Base-by-base conservation (phyloP, 2,888 invertebrate genomes). In the Drosophila paramelanica region DNA sequence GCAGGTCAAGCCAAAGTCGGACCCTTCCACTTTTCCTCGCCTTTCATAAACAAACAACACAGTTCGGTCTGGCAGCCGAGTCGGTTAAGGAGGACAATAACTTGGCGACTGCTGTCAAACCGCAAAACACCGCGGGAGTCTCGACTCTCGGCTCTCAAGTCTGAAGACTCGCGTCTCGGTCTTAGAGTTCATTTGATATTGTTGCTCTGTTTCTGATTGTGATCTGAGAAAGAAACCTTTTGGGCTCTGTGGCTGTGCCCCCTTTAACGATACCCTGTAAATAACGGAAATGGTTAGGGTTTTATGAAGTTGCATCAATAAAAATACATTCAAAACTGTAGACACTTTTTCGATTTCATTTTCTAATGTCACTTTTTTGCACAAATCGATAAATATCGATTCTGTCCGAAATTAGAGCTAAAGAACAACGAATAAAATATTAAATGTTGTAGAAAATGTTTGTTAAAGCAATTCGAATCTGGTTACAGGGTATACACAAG, bases 121-220 rank as follows among this genome's bases (percentile, higher is more conserved):
- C 81, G 67, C 83, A 83, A 65, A 36, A 67, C 78, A 79, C 81
- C 72, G 68, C 79, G 86, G 86, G 86, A 78, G 76, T 73, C 80
- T 68, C 50, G 25, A 49, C 42, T 61, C 66, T 67, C 46, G 52
- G 38, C 20, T 52, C 52, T 41, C 41, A 3, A 49, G 27, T 33
- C 41, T 49, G 20, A 6, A 31, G 25, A 42, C 47, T 52, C 11
- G 42, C 33, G 23, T 41, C 55, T 69, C 20, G 36, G 42, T 56
- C 60, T 49, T 56, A 25, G 58, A 73, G 79, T 78, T 79, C 77
- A 79, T 79, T 79, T 70, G 79, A 77, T 77, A 79, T 77, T 79
- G 73, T 72, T 73, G 67, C 65, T 68, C 80, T 50, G 62, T 59
- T 79, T 67, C 50, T 67, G 86, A 86, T 84, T 86, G 71, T 73